Conservation (phyloP, 2,113 vertebrate genomes). For the Trematocara nigrifrons region DNA sequence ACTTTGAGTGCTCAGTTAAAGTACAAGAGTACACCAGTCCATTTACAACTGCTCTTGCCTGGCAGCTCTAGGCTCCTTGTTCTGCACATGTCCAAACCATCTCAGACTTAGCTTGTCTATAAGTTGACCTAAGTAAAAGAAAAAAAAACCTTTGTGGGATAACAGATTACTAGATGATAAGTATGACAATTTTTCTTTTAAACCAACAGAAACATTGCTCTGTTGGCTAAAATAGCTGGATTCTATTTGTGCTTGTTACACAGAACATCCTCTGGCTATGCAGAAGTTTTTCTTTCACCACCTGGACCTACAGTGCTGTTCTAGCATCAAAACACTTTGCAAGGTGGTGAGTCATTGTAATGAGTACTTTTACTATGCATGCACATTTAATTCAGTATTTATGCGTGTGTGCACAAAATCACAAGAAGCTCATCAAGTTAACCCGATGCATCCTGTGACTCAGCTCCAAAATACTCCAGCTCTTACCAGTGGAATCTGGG, state of each 20-base stretch:
- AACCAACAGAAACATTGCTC: not conserved
- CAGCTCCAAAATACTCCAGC: constrained; percentile 26
- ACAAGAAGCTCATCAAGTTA: constrained; percentile 14
- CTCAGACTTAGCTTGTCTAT: not conserved
- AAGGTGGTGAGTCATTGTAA: not conserved
- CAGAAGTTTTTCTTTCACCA: not conserved
- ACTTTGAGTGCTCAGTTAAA: not conserved
- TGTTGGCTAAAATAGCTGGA: not conserved
- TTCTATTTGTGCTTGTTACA: not conserved
- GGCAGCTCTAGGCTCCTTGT: not conserved
- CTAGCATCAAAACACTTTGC: not conserved
- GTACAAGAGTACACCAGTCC: not conserved
- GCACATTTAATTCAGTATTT: not conserved
- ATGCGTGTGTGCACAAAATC: not conserved
- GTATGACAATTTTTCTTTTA: not conserved
- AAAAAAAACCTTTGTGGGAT: not conserved
- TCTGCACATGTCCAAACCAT: not conserved
- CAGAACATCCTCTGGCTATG: not conserved
- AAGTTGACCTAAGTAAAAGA: not conserved
- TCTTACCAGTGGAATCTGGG: constrained; percentile 63
- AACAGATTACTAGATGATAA: not conserved
- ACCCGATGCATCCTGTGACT: constrained; percentile 67
- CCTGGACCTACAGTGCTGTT: not conserved
- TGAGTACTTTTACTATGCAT: not conserved
- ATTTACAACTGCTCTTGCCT: not conserved